Evolutionary conservation across 2,113 vertebrate species (phyloP).

Genomic region (Merops nubicus): DNA sequence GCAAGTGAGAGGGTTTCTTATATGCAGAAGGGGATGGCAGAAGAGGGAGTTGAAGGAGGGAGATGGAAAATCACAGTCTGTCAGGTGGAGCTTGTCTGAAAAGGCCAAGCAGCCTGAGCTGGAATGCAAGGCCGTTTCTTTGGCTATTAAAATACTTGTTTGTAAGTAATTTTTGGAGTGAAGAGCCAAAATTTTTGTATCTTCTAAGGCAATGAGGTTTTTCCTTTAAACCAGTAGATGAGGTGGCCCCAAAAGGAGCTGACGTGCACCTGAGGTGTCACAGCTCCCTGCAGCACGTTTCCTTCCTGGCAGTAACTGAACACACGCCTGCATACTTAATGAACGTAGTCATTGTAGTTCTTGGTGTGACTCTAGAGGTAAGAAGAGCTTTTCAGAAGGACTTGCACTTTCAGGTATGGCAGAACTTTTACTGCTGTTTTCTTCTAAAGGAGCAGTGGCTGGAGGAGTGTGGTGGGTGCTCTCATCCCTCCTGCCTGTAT

Average conservation of each 20-base stretch:
- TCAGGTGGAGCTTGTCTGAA: background rate
- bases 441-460: background rate
- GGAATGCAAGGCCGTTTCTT: background rate
- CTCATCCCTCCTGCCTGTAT: background rate
- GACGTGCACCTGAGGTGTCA: accelerated
- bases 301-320: background rate
- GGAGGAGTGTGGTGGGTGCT: background rate
- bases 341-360: accelerated
- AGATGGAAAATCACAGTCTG: background rate
- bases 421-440: background rate
- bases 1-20: background rate
- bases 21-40: background rate
- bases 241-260: background rate
- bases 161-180: background rate
- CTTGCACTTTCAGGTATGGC: accelerated
- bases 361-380: too few relatives aligned
- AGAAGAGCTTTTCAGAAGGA: background rate
- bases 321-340: background rate
- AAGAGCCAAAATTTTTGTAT: background rate
- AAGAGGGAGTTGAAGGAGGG: background rate
- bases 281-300: background rate
- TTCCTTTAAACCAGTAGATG: background rate
- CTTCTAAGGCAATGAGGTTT: background rate
- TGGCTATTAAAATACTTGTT: background rate
- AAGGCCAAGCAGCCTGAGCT: background rate